Percentiles rank a stretch among this genome's conserved stretches.
These are phyloP conservation scores for Watsonalla binaria DNA, from an alignment of 2,888 invertebrate genomes.

Conservation along the genomic window DNA sequence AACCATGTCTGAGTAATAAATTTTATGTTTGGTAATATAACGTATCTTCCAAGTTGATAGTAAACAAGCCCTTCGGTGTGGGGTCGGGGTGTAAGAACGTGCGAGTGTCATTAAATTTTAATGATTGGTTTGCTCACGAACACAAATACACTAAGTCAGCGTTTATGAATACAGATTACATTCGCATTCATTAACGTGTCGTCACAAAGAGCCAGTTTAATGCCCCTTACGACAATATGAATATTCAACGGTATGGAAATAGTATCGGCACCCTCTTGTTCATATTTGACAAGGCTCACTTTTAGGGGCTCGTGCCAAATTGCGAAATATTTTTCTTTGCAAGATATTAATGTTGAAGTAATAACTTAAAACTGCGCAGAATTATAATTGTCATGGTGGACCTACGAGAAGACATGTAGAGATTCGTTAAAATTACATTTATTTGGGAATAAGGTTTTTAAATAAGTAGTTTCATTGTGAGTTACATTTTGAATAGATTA, in stretches of 20 bases:
- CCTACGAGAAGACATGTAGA: too few relatives aligned
- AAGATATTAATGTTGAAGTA: too few relatives aligned
- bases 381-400: too few relatives aligned
- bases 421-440: too few relatives aligned
- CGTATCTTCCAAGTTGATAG: too few relatives aligned
- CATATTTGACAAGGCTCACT: neutral
- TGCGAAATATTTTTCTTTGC: neutral
- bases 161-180: slow-evolving; percentile 18
- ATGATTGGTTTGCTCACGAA: neutral
- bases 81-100: neutral
- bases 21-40: too few relatives aligned
- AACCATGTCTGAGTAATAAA: too few relatives aligned
- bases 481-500: too few relatives aligned
- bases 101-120: neutral
- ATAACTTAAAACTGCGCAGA: too few relatives aligned
- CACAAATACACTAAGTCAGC: slow-evolving; percentile 4
- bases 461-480: too few relatives aligned
- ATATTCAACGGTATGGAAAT: slow-evolving; percentile 5
- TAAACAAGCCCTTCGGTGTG: too few relatives aligned
- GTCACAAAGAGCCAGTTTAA: slow-evolving; percentile 10
- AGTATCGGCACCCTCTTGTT: slow-evolving; percentile 3
- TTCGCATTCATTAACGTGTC: slow-evolving; percentile 2
- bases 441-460: too few relatives aligned
- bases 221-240: slow-evolving; percentile 5
- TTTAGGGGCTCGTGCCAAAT: neutral